Base-by-base conservation (phyloP, 2,888 invertebrate genomes). In the Megamerina dolium region DNA sequence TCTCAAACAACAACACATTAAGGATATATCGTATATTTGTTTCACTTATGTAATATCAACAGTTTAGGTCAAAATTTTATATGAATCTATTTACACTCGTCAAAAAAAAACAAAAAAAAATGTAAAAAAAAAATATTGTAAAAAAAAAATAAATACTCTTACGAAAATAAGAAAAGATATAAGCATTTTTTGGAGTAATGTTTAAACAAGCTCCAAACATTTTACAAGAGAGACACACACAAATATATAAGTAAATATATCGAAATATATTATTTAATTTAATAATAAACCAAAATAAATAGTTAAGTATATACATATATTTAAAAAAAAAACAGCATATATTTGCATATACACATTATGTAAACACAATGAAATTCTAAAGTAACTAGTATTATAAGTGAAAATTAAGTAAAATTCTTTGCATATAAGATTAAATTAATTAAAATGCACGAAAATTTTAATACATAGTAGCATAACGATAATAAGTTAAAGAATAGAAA, bases 301-400 rank as follows among this genome's bases (percentile, higher is more conserved):
- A 41, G 13, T 18, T 26, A 43, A 23, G 36, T 44, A 45, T 30
- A 35, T 33, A 18, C 26, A 51, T 50, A 41, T 56, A 56, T 55
- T 46, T 57, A 50, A 36, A 27, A 37, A 43, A 16, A 23, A 8
- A 23, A 23, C 32, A 33, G 16, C 8, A 26, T 26, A 23, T 40
- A 38, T 13, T 18, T 27, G 20, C 14, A 34, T 21, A 9, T 30
- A 19, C 17, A 36, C 18, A 30, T 14, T 41, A 35, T 35, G 20
- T 10, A 54, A 54, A 57, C 57, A 56, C 59, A 53, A 54, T 53
- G 58, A 62, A 60, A 62, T 62, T 62, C 62, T 62, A 62, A 62
- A 62, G 55, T 63, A 64, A 58, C 55, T 62, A 61, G 56, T 51
- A 56, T 59, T 55, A 53, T 40, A 57, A 55, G 54, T 55, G 55